A percentile compares a stretch with the other conserved stretches of the same genome.
These are phyloP conservation scores for Clarias pachynema DNA, from an alignment of 2,797 vertebrate species.

Conservation along the genomic window DNA sequence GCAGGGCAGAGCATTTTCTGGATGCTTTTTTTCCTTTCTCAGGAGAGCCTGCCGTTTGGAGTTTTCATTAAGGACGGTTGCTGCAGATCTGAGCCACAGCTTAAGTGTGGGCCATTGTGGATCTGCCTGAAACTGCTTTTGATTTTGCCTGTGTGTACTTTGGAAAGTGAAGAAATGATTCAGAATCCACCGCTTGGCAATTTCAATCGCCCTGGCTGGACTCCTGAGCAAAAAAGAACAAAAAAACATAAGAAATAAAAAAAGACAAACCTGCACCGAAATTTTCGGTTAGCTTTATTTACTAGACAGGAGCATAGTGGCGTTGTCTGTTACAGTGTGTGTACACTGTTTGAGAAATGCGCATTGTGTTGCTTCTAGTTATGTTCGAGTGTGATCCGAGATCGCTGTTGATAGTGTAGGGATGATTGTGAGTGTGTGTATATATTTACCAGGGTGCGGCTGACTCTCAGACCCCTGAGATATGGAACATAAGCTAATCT, in stretches of 20 bases:
- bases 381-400: constrained; percentile 2
- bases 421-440: constrained; percentile 30
- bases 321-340: constrained; percentile 14
- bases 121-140: constrained; percentile 64
- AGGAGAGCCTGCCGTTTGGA: constrained; percentile 38
- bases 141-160: constrained; percentile 74
- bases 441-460: constrained; percentile 53
- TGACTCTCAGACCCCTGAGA: constrained; percentile 58
- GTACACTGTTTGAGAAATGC: background rate
- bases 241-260: constrained; percentile 39
- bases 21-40: constrained; percentile 36
- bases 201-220: constrained; percentile 74
- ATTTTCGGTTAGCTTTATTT: constrained; percentile 29
- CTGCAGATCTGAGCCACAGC: constrained; percentile 52
- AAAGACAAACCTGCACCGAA: constrained; percentile 44
- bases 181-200: constrained; percentile 68
- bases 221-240: constrained; percentile 61
- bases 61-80: constrained; percentile 61
- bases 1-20: constrained; percentile 50
- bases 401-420: constrained; percentile 25
- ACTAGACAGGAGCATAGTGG: background rate
- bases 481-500: constrained; percentile 67
- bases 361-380: background rate
- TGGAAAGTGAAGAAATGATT: constrained; percentile 74
- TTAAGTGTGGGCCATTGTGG: constrained; percentile 46